Evolutionary conservation across 2,888 invertebrate genomes (phyloP).

Genomic region (Harpagoxenus sublaevis): DNA sequence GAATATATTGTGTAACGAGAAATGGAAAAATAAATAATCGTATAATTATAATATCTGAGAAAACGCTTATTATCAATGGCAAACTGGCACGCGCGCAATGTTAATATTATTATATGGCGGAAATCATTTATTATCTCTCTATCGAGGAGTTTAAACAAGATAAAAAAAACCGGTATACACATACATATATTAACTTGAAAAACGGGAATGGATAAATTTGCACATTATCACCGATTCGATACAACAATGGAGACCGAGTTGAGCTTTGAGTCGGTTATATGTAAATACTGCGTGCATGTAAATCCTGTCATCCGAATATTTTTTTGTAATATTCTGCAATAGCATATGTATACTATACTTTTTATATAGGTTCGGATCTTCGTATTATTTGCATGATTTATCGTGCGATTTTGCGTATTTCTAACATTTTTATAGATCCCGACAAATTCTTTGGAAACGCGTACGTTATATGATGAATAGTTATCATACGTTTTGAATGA

Average conservation of each 20-base stretch:
- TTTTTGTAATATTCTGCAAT: not conserved
- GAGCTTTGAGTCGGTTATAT: not conserved
- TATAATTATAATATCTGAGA: not conserved
- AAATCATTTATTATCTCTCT: conserved; percentile 8
- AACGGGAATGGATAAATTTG: conserved; percentile 21
- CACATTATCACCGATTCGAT: not conserved
- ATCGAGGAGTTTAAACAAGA: conserved; percentile 5
- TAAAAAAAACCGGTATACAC: conserved; percentile 4
- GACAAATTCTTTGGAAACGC: not conserved
- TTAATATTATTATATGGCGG: not conserved
- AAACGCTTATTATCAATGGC: not conserved
- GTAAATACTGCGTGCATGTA: not conserved
- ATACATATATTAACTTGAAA: not conserved
- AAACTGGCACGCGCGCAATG: not conserved
- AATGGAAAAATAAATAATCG: not conserved
- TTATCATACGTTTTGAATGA: not conserved
- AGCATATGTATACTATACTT: not conserved
- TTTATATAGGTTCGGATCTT: not conserved
- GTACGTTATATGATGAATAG: not conserved
- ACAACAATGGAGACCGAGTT: not conserved
- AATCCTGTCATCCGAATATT: not conserved
- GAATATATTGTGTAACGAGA: not conserved
- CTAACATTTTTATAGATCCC: not conserved
- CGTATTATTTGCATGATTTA: not conserved
- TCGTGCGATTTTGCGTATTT: not conserved